Base-by-base conservation (phyloP, 2,797 vertebrate genomes). In the Enteromius anoplus region DNA sequence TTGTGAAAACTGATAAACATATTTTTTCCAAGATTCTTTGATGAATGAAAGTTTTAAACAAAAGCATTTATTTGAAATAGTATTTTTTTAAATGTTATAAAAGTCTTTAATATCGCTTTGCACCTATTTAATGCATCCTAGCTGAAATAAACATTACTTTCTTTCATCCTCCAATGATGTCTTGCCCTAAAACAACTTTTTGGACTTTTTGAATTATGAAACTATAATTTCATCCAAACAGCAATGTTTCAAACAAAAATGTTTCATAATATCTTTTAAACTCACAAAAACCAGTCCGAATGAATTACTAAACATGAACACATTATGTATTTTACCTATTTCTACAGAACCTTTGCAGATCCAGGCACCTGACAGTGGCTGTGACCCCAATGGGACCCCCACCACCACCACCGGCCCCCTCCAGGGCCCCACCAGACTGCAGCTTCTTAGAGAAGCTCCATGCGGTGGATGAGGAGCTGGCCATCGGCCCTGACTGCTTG, bases 391-490 rank as follows among this genome's bases (percentile, higher is more conserved):
- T 97, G 96, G 96, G 96, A 0, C 96, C 96, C 0, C 96, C 96
- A 0, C 95, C 95, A 0, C 94, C 95, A 0, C 94, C 95, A 15
- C 87, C 87, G 68, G 21, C 78, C 75, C 64, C 88, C 15, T 80
- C 79, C 1, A 83, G 84, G 26, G 92, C 79, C 4, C 93, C 69
- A 19, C 60, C 75, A 7, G 90, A 91, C 4, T 94, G 92, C 87
- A 87, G 90, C 5, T 97, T 97, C 88, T 95, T 97, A 94, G 96
- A 97, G 90, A 96, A 96, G 81, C 89, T 97, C 10, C 92, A 96
- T 0, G 96, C 96, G 0, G 96, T 97, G 75, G 96, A 97, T 42
- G 96, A 96, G 7, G 96, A 96, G 58, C 55, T 97, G 90, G 95
- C 93, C 1, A 91, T 92, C 0, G 93, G 94, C 79, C 93, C 94